A percentile compares a stretch with the other conserved stretches of the same genome.
Evolutionary conservation across 1,140 invertebrate species (phyloP).

Genomic region (Venturia canescens): DNA sequence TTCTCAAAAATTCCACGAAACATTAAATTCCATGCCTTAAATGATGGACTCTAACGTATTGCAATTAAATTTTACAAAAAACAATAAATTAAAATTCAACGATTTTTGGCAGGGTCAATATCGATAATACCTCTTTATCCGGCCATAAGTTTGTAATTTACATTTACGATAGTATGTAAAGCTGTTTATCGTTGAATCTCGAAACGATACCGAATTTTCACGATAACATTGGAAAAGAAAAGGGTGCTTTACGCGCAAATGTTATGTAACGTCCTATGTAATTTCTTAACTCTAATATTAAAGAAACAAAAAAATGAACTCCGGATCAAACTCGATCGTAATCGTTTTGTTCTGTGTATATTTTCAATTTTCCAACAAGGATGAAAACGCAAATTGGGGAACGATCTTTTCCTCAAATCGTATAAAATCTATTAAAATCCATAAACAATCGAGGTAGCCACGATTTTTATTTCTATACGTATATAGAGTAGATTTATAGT

Average conservation of each 20-base stretch:
- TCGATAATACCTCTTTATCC: slow-evolving; percentile 64
- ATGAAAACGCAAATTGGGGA: neutral
- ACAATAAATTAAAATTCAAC: slow-evolving; percentile 24
- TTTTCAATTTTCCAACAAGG: neutral
- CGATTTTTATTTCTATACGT: slow-evolving; percentile 49
- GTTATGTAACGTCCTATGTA: slow-evolving; percentile 62
- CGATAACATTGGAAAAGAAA: slow-evolving; percentile 30
- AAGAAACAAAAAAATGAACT: slow-evolving; percentile 17
- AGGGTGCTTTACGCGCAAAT: slow-evolving; percentile 65
- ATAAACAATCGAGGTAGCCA: slow-evolving; percentile 5
- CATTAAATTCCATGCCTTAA: slow-evolving; percentile 21
- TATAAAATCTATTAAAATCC: too few relatives aligned
- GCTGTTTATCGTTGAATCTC: slow-evolving; percentile 39
- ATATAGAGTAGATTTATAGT: slow-evolving; percentile 49
- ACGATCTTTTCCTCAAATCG: too few relatives aligned
- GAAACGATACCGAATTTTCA: neutral
- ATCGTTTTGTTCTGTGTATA: neutral
- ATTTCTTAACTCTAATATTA: slow-evolving; percentile 65
- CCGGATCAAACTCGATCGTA: neutral
- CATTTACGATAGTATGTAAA: slow-evolving; percentile 53
- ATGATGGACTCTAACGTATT: slow-evolving; percentile 34
- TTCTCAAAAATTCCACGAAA: slow-evolving; percentile 36
- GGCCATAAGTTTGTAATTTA: slow-evolving; percentile 61
- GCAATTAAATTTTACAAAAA: slow-evolving; percentile 27
- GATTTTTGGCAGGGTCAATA: slow-evolving; percentile 40